A percentile compares a stretch with the other conserved stretches of the same genome.
These are phyloP conservation scores for Eucidaris tribuloides DNA, from an alignment of 35 echinoderm and acorn worm genomes.

Conservation along the genomic window DNA sequence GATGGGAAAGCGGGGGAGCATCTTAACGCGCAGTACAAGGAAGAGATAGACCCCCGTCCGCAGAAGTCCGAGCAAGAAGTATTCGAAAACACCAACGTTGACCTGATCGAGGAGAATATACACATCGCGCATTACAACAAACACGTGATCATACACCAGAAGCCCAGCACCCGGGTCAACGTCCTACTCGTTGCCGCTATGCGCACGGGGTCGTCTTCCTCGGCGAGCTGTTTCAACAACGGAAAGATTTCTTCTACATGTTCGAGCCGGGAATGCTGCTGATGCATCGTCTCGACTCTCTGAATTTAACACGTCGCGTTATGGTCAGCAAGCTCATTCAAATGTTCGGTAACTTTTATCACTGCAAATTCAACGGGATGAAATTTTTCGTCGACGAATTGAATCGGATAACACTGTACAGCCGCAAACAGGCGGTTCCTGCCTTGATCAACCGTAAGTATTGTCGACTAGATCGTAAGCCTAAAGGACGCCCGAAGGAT, in stretches of 20 bases:
- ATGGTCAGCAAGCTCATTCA: conserved; percentile 43
- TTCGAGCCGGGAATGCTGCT: conserved; percentile 57
- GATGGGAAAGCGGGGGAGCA: too few species aligned
- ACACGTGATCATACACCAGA: too few species aligned
- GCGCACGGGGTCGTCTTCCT: conserved; percentile 67
- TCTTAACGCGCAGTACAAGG: too few species aligned
- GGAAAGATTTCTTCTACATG: conserved; percentile 64
- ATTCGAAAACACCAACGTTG: too few species aligned
- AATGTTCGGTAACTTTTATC: conserved; percentile 35
- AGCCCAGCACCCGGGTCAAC: too few species aligned
- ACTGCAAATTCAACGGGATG: conserved; percentile 40
- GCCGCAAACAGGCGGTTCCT: neutral
- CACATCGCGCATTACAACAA: too few species aligned
- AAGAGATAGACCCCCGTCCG: too few species aligned
- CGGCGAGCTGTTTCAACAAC: conserved; percentile 57
- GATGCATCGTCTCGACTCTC: conserved; percentile 25
- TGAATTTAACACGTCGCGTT: conserved; percentile 27
- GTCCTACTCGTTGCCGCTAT: conserved; percentile 55
- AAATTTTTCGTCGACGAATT: conserved; percentile 31
- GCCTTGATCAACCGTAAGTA: neutral
- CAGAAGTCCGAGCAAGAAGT: too few species aligned
- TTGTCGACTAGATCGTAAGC: neutral
- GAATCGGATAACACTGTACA: neutral
- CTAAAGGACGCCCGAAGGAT: neutral
- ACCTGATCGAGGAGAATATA: too few species aligned